These are phyloP conservation scores for Holothuria leucospilota DNA, from an alignment of 53 echinoderm and acorn worm species.

Conservation along the genomic window DNA sequence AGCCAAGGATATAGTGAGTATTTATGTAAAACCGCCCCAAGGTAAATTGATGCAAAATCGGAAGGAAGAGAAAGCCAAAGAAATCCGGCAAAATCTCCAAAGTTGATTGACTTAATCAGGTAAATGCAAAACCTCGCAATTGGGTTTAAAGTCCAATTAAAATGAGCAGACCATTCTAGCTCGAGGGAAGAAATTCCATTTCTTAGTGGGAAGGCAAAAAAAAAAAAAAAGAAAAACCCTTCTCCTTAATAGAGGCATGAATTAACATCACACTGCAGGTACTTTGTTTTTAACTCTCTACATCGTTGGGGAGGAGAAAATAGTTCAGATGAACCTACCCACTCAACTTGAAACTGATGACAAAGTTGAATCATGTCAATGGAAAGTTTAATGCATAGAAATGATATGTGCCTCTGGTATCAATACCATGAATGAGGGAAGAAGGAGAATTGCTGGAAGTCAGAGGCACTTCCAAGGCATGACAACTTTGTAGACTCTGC, in stretches of 20 bases:
- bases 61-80: conserved; percentile 28
- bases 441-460: too few relatives aligned
- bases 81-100: conserved; percentile 44
- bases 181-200: conserved; percentile 34
- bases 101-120: conserved; percentile 49
- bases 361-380: too few relatives aligned
- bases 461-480: too few relatives aligned
- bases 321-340: conserved; percentile 25
- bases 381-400: too few relatives aligned
- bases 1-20: conserved; percentile 27
- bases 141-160: conserved; percentile 50
- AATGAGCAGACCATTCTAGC: conserved; percentile 21
- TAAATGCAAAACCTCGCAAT: conserved; percentile 42
- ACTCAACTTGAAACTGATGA: too few relatives aligned
- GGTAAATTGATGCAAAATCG: conserved; percentile 39
- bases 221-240: conserved; percentile 20
- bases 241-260: neutral
- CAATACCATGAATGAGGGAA: too few relatives aligned
- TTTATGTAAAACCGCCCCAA: conserved; percentile 29
- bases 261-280: neutral
- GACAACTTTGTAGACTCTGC: too few relatives aligned
- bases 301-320: conserved; percentile 1
- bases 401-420: too few relatives aligned
- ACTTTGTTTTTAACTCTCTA: neutral
- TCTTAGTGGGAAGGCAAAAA: neutral